Percentiles rank a stretch among this genome's conserved stretches.
phyloP scores from a whole-genome alignment of 2,888 invertebrate species.

The Conomelus anceps region DNA sequence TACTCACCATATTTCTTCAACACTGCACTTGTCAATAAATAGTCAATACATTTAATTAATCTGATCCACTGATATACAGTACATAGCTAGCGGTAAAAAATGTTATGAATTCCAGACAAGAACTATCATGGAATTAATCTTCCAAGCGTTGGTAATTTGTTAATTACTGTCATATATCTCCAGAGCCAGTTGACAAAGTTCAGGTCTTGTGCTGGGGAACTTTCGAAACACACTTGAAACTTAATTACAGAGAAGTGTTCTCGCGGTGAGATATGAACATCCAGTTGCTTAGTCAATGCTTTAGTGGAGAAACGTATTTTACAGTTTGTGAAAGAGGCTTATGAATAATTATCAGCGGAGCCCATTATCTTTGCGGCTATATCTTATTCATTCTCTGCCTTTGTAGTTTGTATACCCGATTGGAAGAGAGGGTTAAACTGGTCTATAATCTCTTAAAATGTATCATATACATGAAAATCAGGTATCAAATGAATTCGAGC shows the following conservation, averaged over 20 bases:
- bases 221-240: slow-evolving; percentile 9
- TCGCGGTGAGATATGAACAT: slow-evolving; percentile 8
- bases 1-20: no score
- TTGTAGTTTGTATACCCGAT: neutral
- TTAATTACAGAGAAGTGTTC: slow-evolving; percentile 9
- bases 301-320: neutral
- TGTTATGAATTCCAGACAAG: neutral
- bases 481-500: no score
- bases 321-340: neutral
- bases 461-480: no score
- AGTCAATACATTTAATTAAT: neutral
- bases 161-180: slow-evolving; percentile 10
- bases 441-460: neutral
- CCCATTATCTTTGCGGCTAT: neutral
- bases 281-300: neutral
- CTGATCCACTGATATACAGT: neutral
- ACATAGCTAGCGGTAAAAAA: neutral
- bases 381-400: neutral
- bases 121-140: neutral
- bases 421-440: neutral
- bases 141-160: neutral
- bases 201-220: slow-evolving; percentile 4
- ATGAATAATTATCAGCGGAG: neutral
- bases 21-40: neutral
- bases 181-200: slow-evolving; percentile 3